Conservation (phyloP, 2,113 vertebrate species). For the Elephas maximus region DNA sequence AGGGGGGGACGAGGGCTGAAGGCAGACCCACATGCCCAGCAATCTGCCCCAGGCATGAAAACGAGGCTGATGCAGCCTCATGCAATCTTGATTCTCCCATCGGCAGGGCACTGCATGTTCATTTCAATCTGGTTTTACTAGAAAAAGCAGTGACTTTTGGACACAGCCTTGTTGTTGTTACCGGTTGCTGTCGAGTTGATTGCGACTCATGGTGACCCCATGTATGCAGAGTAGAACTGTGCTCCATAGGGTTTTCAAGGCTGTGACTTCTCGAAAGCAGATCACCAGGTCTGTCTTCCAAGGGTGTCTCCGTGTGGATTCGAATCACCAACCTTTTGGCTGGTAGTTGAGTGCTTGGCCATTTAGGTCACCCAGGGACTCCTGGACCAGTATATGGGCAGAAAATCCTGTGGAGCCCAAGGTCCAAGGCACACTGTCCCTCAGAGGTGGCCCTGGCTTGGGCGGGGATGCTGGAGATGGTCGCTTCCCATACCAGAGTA, state of each 20-base stretch:
- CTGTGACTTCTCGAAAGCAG: background rate
- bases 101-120: background rate
- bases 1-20: background rate
- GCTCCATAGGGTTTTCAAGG: background rate
- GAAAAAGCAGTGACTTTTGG: background rate
- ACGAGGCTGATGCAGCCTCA: fast-evolving
- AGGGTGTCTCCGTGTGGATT: background rate
- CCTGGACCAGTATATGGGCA: background rate
- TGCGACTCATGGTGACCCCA: background rate
- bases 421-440: background rate
- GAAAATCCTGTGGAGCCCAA: fast-evolving
- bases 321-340: background rate
- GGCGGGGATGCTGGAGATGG: background rate
- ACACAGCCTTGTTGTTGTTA: background rate
- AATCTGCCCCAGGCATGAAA: fast-evolving
- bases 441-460: background rate
- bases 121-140: background rate
- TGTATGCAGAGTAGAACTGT: background rate
- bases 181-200: background rate
- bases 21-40: background rate
- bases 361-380: background rate
- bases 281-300: background rate
- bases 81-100: fast-evolving
- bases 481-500: fast-evolving
- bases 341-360: background rate